Conservation (phyloP, 1,140 invertebrate genomes). For the Drosophila kepulauana region DNA sequence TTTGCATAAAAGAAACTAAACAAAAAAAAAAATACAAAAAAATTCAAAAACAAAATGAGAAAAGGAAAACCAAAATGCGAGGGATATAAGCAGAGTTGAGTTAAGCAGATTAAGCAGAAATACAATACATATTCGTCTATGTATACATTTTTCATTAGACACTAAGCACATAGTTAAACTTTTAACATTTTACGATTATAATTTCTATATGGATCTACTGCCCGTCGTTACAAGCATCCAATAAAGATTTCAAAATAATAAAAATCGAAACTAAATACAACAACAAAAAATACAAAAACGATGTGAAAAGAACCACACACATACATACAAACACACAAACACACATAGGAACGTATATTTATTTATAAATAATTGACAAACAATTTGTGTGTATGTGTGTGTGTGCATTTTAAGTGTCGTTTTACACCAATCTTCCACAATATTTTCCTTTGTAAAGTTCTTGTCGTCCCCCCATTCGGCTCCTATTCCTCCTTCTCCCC, state of each 20-base stretch:
- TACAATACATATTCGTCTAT: slow-evolving; percentile 84
- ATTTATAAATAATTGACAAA: slow-evolving; percentile 41
- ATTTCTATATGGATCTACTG: slow-evolving; percentile 85
- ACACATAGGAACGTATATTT: slow-evolving; percentile 19
- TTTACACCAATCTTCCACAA: slow-evolving; percentile 11
- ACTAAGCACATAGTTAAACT: slow-evolving; percentile 85
- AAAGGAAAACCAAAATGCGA: slow-evolving; percentile 55
- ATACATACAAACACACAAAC: slow-evolving; percentile 20
- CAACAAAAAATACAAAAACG: slow-evolving; percentile 9
- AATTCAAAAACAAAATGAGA: slow-evolving; percentile 25
- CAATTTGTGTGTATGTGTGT: slow-evolving; percentile 41
- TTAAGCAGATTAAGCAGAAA: slow-evolving; percentile 53
- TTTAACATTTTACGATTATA: slow-evolving; percentile 85
- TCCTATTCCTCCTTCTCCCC: not conserved
- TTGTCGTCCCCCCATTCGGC: slow-evolving; percentile 13
- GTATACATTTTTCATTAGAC: slow-evolving; percentile 85
- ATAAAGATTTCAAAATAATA: slow-evolving; percentile 83
- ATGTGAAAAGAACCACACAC: slow-evolving; percentile 28
- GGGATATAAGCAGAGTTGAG: slow-evolving; percentile 56
- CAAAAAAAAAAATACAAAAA: slow-evolving; percentile 43
- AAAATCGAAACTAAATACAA: slow-evolving; percentile 13
- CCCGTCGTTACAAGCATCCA: slow-evolving; percentile 84
- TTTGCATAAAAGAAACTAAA: slow-evolving; percentile 46
- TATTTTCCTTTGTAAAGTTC: slow-evolving; percentile 62
- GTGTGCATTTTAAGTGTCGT: slow-evolving; percentile 69